Evolutionary conservation across 1,140 invertebrate species (phyloP), one percentile per base, ranked within the genome.

Genomic region (Panagrolaimus sp.): DNA sequence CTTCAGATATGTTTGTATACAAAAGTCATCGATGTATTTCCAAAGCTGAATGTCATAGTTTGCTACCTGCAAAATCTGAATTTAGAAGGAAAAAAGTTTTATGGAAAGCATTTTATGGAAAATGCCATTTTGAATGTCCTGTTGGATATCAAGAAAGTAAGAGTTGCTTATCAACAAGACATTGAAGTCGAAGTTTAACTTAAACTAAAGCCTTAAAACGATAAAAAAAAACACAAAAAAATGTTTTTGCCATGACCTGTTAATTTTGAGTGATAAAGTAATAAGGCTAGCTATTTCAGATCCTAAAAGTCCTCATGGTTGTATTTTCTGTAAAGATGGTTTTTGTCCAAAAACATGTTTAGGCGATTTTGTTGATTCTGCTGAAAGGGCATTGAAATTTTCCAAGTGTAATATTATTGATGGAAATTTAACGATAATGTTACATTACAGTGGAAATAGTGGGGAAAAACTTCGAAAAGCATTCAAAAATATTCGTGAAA

Each of bases 351-450:
- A 86, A 84, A 79, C 67, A 43, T 77, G 75, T 64, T 16, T 20
- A 14, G 78, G 69, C 3, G 71, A 51, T 31, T 70, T 70, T n/a
- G 66, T 77, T 47, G 75, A 80, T 67, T 67, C 78, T 13, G 63
- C 75, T 44, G 68, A 75, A 9, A 85, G 88, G 0, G 90, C 90
- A 0, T 88, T 91, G 81, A 87, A 86, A 65, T 87, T 91, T n/a
- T 87, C 88, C 66, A 92, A 91, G 0, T 97, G 94, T 82, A 95
- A 92, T 0, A 87, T 89, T 72, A 91, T 93, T 45, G 88, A 86
- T 5, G 89, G 91, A 1, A 88, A 88, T 53, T 85, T 96, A 0
- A 89, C 90, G 76, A 95, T 97, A 69, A 88, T 90, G 43, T 68
- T 77, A 38, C 67, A 75, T 76, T 88, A 95, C 16, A 87, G 89